phyloP scores from a whole-genome alignment of 2,113 vertebrate genomes.

The Prunella fulvescens region DNA sequence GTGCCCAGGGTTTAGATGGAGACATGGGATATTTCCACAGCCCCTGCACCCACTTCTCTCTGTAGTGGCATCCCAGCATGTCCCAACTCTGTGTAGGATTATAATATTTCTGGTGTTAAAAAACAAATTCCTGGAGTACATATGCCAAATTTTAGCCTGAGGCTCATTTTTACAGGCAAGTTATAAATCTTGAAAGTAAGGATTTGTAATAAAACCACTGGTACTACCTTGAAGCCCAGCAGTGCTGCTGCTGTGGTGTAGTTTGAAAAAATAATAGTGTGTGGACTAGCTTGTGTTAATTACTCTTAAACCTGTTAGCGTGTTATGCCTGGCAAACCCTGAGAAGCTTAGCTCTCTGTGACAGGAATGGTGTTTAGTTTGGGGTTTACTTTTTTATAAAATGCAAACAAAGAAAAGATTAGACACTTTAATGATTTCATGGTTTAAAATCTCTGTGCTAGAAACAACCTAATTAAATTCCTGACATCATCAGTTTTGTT shows the following conservation, averaged over 20 bases:
- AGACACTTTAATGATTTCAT: conserved; percentile 67
- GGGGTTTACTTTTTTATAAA: conserved; percentile 27
- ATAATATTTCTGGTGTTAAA: neutral
- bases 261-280: conserved; percentile 6
- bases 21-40: neutral
- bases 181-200: conserved; percentile 4
- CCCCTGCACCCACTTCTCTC: neutral
- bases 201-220: neutral
- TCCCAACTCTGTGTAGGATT: neutral
- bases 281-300: conserved; percentile 60
- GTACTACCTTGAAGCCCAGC: neutral
- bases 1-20: too few relatives aligned
- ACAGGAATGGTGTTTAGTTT: conserved; percentile 31
- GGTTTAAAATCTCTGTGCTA: conserved; percentile 58
- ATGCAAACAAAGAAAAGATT: conserved; percentile 64
- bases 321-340: conserved; percentile 45
- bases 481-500: conserved; percentile 72
- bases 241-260: neutral
- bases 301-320: conserved; percentile 62
- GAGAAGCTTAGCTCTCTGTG: conserved; percentile 34
- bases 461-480: conserved; percentile 73
- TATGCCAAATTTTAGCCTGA: neutral
- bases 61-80: neutral
- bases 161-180: neutral
- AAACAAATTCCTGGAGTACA: neutral